Conservation (phyloP, 2,888 invertebrate species). For the Platerodrilus igneus region DNA sequence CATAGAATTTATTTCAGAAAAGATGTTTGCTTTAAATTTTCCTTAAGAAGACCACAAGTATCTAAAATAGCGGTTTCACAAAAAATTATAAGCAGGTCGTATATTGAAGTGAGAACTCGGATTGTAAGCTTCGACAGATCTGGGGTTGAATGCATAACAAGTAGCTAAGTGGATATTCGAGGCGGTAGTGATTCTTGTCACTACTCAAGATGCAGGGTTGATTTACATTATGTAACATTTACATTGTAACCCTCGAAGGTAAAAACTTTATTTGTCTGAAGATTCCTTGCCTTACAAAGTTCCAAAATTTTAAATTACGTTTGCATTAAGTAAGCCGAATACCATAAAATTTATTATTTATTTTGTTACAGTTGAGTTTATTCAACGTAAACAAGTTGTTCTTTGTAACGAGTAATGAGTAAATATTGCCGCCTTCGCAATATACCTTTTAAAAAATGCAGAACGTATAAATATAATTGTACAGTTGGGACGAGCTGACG, state of each 20-base stretch:
- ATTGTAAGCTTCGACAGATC: conserved; percentile 40
- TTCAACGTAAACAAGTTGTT: no score
- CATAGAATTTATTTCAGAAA: no score
- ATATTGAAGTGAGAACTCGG: conserved; percentile 30
- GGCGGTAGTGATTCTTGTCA: conserved; percentile 39
- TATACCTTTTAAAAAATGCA: conserved; percentile 40
- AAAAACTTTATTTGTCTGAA: conserved; percentile 13
- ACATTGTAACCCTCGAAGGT: conserved; percentile 28
- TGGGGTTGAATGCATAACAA: conserved; percentile 47
- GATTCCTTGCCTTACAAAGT: no score
- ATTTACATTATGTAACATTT: conserved; percentile 37
- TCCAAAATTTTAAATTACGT: conserved; percentile 9
- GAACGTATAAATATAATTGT: conserved; percentile 45
- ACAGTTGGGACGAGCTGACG: conserved; percentile 43
- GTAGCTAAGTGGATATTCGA: conserved; percentile 44
- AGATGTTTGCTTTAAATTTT: no score
- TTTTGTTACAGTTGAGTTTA: no score
- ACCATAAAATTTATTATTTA: no score
- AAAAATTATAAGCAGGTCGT: no score
- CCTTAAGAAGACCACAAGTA: no score
- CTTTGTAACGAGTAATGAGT: conserved; percentile 32
- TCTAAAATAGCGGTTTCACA: no score
- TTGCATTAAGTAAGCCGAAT: conserved; percentile 10
- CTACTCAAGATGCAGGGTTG: conserved; percentile 37
- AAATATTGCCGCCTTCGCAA: conserved; percentile 37